Evolutionary conservation across 2,888 invertebrate genomes (phyloP).

Genomic region (Byasa hedistus): DNA sequence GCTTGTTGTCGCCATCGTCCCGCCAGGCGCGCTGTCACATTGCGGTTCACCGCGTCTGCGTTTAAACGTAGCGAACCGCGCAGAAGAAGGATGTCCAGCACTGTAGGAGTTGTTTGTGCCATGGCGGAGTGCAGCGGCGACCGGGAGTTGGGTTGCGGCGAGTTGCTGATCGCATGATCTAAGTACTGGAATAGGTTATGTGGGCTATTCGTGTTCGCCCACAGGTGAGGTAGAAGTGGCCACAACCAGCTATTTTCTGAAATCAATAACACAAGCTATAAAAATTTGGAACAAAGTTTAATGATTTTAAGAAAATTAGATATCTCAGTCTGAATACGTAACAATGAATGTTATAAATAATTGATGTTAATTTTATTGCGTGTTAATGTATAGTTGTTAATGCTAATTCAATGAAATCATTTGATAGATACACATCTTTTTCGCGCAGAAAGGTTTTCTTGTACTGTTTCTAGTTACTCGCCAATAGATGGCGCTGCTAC

Average conservation of each 20-base stretch:
- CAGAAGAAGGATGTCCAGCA: slow-evolving; percentile 81
- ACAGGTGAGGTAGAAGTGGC: slow-evolving; percentile 82
- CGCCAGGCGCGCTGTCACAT: slow-evolving; percentile 84
- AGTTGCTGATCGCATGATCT: slow-evolving; percentile 61
- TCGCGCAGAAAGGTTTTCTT: no score
- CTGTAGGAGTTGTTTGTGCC: slow-evolving; percentile 86
- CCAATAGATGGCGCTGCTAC: no score
- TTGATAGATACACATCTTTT: no score
- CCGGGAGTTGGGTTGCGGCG: slow-evolving; percentile 62
- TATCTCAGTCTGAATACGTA: no score
- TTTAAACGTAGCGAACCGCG: slow-evolving; percentile 82
- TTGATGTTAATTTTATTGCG: no score
- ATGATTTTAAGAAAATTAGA: background rate
- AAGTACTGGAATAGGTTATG: slow-evolving; percentile 61
- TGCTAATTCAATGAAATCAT: no score
- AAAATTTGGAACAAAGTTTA: background rate
- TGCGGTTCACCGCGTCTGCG: slow-evolving; percentile 84
- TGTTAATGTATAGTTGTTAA: no score
- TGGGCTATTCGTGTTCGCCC: slow-evolving; percentile 80
- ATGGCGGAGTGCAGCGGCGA: slow-evolving; percentile 83
- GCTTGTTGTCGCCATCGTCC: slow-evolving; percentile 83
- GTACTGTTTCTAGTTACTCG: no score
- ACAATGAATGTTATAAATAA: no score
- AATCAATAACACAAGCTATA: slow-evolving; percentile 31
- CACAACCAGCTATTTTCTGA: slow-evolving; percentile 82